Evolutionary conservation across 2,797 vertebrate genomes (phyloP).

Genomic region (Perdix hodgsoniae): DNA sequence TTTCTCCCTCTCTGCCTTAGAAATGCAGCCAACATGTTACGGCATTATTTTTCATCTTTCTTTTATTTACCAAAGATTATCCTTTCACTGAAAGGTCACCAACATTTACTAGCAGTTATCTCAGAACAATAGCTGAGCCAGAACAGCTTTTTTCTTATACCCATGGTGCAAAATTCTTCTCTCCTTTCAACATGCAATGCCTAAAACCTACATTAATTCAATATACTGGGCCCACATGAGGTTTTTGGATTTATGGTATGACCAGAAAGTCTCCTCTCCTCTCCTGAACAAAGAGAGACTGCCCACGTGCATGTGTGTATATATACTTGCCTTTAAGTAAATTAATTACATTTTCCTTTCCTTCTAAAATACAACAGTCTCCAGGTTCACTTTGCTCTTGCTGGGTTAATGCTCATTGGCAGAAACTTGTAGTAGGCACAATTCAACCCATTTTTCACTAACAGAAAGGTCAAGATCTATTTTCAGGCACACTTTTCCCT

Average conservation of each 20-base stretch:
- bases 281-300: neutral
- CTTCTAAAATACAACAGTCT: neutral
- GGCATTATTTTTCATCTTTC: neutral
- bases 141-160: neutral
- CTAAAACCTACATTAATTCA: neutral
- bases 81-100: neutral
- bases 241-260: neutral
- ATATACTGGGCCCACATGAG: neutral
- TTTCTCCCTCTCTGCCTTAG: conserved; percentile 11
- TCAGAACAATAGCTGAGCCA: neutral
- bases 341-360: neutral
- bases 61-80: neutral
- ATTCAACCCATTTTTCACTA: neutral
- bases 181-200: neutral
- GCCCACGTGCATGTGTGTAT: rapidly evolving
- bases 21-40: neutral
- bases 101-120: neutral
- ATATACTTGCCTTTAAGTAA: neutral
- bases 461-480: conserved; percentile 6
- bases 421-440: neutral
- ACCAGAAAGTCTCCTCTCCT: neutral
- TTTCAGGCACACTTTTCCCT: neutral
- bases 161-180: neutral
- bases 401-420: neutral
- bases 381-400: neutral